Base-by-base conservation (phyloP, 2,113 vertebrate genomes). In the Peromyscus leucopus region DNA sequence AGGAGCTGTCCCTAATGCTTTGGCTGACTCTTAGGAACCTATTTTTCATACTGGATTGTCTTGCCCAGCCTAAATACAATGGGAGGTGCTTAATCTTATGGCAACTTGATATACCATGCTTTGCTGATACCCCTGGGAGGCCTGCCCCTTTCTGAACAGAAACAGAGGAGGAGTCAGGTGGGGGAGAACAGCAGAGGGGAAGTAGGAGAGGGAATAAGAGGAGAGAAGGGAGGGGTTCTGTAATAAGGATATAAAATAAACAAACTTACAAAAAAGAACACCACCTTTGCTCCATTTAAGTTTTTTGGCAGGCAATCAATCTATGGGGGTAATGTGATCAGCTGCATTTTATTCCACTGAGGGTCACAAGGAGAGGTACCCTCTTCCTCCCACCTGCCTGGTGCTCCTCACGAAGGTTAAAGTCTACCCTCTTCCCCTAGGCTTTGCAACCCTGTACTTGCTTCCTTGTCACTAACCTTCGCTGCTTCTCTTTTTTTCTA, bases 231-330 rank as follows among this genome's bases (percentile, higher is more conserved):
- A 39, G 19, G 8, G 19, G 7, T n/a, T 39, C 71, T 72, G 33
- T 17, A 2, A 21, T 16, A n/a, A 36, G 36, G 17, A 39, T 72
- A 19, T 72, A n/a, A 72, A 72, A 72, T 72, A 72, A 72, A n/a
- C n/a, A n/a, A 72, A 9, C 51, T 55, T 72, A n/a, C 7, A n/a
- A n/a, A 72, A 65, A 65, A 93, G 51, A 94, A 96, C 91, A 96
- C 90, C 84, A 96, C 95, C 39, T 90, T 90, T 69, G 57, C 87
- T 96, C 95, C 92, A 82, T 16, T 57, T 92, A 96, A 82, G 84
- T 90, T 63, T 95, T 95, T 97, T 94, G 51, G 76, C 83, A 96
- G 91, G 91, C 96, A 94, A 96, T 86, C 96, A 94, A 96, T 86
- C 84, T 90, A 95, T 39, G n/a, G 82, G 76, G 65, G 5, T 67